Evolutionary conservation across 2,113 vertebrate species (phyloP).

Genomic region (Indri indri): DNA sequence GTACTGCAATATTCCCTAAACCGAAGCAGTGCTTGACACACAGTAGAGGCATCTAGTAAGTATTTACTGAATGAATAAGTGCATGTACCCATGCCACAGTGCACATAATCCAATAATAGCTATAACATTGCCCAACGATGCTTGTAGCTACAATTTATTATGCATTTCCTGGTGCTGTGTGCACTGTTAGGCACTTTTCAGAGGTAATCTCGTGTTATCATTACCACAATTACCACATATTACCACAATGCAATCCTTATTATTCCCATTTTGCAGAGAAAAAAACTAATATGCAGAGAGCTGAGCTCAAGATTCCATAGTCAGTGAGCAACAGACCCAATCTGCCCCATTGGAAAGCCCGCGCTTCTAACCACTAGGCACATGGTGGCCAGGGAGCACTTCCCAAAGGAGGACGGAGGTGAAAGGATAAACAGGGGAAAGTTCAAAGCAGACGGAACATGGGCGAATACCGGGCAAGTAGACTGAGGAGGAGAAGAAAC

Average conservation of each 20-base stretch:
- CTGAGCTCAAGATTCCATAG: not conserved
- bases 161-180: not conserved
- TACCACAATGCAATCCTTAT: not conserved
- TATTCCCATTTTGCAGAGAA: not conserved
- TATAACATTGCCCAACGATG: not conserved
- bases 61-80: not conserved
- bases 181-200: not conserved
- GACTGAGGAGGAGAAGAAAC: not conserved
- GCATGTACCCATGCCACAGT: no score
- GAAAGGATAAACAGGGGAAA: not conserved
- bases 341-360: not conserved
- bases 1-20: not conserved
- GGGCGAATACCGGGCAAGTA: not conserved
- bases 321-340: not conserved
- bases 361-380: not conserved
- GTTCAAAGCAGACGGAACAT: not conserved
- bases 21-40: no score
- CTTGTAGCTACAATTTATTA: not conserved
- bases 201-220: not conserved
- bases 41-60: not conserved
- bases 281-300: not conserved
- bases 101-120: not conserved
- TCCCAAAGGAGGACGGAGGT: not conserved
- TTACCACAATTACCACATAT: not conserved
- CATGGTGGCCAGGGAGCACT: rapidly evolving